Evolutionary conservation across 2,888 invertebrate genomes (phyloP).

Genomic region (Melanotus villosus): DNA sequence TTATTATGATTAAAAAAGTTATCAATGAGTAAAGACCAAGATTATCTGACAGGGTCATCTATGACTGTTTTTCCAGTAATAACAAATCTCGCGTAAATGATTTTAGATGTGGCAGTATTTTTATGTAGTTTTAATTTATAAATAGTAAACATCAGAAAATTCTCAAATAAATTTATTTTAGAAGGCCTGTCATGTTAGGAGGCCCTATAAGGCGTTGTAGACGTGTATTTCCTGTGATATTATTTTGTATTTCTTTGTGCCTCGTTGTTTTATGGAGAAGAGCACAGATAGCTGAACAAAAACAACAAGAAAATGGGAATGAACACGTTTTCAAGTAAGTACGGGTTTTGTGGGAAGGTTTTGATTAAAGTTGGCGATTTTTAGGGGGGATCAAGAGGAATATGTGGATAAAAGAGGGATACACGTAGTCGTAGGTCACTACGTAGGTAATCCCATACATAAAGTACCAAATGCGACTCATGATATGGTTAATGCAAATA

Average conservation of each 20-base stretch:
- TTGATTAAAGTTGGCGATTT: too few relatives aligned
- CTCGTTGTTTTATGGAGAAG: constrained; percentile 58
- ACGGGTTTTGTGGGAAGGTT: too few relatives aligned
- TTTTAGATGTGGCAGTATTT: not conserved
- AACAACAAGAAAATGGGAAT: constrained; percentile 45
- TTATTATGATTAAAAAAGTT: too few relatives aligned
- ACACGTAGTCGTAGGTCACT: constrained; percentile 90
- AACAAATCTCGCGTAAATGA: not conserved
- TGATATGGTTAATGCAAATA: constrained; percentile 82
- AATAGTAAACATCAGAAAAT: not conserved
- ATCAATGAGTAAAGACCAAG: not conserved
- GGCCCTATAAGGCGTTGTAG: constrained; percentile 62
- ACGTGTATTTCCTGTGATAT: constrained; percentile 58
- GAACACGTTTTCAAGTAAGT: constrained; percentile 35
- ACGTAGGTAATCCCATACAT: constrained; percentile 82
- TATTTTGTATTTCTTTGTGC: constrained; percentile 56
- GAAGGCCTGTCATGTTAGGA: constrained; percentile 59
- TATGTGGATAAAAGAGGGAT: constrained; percentile 83
- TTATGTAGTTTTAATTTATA: not conserved
- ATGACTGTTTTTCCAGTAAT: not conserved
- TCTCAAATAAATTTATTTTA: not conserved
- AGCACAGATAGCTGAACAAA: constrained; percentile 45
- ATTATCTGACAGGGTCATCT: not conserved
- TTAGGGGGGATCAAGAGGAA: constrained; percentile 77
- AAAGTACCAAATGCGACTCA: constrained; percentile 78